Base-by-base conservation (phyloP, 2,888 invertebrate species). In the Eutolmus rufibarbis region DNA sequence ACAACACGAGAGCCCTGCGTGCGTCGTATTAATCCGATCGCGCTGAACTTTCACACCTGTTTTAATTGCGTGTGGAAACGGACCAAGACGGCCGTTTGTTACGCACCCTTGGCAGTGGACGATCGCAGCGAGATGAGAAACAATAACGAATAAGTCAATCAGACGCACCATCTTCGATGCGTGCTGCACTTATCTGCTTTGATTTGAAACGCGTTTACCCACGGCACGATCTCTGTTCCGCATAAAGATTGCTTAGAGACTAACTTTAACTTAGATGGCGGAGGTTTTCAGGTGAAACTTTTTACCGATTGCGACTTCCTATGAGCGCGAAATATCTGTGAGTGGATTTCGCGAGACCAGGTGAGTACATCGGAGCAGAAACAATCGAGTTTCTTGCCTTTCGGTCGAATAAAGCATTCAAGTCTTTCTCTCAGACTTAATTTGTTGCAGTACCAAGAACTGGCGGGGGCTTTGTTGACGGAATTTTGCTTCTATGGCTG, bases 31-130 rank as follows among this genome's bases (percentile, higher is more conserved):
- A 66, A 66, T 28, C 12, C 23, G 12, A 66, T 66, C 23, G 12
- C 0, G 66, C 1, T 76, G 76, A 51, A 81, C 56, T 51, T 81
- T 81, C 56, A 56, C 81, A 81, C 51, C 81, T 81, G 56, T 5
- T 40, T 40, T 31, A n/a, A 34, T 76, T 76, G n/a, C 9, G n/a
- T 31, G 2, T 28, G 9, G 12, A 34, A 76, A 76, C 16, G 28
- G 1, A 34, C 3, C 76, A 34, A n/a, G 23, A 79, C 46, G 46
- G 31, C 12, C 12, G 19, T 8, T 56, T 23, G 5, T 37, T 77
- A 86, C 86, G 40, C 31, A 86, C 86, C 86, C 86, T 86, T 86
- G 86, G 77, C 86, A 51, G 23, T 86, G 43, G n/a, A 77, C 56
- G 56, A 77, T 14, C 28, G 19, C 23, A 16, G 23, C n/a, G 7